These are phyloP conservation scores for Agraylea sexmaculata DNA, from an alignment of 1,140 invertebrate genomes.

Conservation along the genomic window DNA sequence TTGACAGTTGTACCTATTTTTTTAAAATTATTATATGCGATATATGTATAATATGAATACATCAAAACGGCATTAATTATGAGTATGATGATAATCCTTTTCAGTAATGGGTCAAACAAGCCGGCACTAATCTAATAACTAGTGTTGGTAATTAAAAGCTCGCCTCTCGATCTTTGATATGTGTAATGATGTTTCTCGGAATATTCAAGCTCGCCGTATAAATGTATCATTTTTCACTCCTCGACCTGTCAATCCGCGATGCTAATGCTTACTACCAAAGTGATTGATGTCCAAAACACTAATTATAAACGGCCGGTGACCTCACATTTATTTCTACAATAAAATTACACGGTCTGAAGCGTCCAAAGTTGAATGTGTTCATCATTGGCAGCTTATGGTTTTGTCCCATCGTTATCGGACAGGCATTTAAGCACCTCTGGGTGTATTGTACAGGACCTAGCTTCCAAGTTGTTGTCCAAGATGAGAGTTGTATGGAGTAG, in stretches of 20 bases:
- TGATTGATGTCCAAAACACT: constrained; percentile 20
- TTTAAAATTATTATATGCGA: too few species aligned
- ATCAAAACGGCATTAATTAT: constrained; percentile 5
- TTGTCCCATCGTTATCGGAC: not conserved
- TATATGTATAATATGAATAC: too few species aligned
- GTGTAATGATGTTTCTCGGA: not conserved
- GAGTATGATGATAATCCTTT: not conserved
- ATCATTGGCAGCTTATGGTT: not conserved
- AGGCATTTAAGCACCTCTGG: constrained; percentile 1
- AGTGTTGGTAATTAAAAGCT: constrained; percentile 1
- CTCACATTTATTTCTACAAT: constrained; percentile 10
- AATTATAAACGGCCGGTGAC: constrained; percentile 20
- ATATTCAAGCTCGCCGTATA: not conserved
- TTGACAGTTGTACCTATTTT: too few species aligned
- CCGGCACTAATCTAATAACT: too few species aligned
- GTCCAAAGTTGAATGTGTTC: not conserved
- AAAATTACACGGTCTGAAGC: constrained; percentile 1
- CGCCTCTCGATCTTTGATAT: not conserved
- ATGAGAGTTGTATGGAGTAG: constrained; percentile 1
- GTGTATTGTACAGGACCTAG: constrained; percentile 1
- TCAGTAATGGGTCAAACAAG: not conserved
- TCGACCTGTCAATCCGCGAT: constrained; percentile 16
- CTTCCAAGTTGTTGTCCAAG: constrained; percentile 3
- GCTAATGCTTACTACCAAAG: constrained; percentile 17
- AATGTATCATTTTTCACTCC: too few species aligned